Evolutionary conservation across 2,113 vertebrate genomes (phyloP).

Genomic region (Columba janthina): DNA sequence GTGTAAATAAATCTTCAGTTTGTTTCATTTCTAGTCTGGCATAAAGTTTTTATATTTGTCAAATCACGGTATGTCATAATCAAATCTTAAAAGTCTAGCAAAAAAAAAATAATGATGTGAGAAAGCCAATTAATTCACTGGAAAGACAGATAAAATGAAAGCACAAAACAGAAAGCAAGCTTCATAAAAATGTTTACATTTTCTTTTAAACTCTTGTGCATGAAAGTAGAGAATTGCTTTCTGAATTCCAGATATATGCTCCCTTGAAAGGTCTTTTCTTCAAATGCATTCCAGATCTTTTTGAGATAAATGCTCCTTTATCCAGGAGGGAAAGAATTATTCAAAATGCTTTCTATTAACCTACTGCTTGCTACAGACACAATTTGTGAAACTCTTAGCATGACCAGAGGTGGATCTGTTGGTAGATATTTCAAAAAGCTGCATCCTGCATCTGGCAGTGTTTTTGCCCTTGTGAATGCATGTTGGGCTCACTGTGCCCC

Average conservation of each 20-base stretch:
- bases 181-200: not conserved
- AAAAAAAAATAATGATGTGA: not conserved
- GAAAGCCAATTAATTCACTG: not conserved
- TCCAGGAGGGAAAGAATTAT: not conserved
- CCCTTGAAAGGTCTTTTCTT: not conserved
- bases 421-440: not conserved
- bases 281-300: not conserved
- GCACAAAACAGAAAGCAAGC: not conserved
- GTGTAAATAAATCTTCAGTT: not conserved
- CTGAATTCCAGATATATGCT: not conserved
- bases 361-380: not conserved
- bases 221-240: not conserved
- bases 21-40: not conserved
- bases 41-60: not conserved
- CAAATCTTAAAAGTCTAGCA: not conserved
- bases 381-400: not conserved
- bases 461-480: not conserved
- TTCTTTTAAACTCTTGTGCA: not conserved
- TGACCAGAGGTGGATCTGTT: not conserved
- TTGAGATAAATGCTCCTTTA: not conserved
- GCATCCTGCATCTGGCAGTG: accelerated
- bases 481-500: not conserved
- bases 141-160: not conserved
- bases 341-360: not conserved
- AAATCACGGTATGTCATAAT: not conserved